phyloP scores from a whole-genome alignment of 2,113 vertebrate genomes.

The Tamias sibiricus region DNA sequence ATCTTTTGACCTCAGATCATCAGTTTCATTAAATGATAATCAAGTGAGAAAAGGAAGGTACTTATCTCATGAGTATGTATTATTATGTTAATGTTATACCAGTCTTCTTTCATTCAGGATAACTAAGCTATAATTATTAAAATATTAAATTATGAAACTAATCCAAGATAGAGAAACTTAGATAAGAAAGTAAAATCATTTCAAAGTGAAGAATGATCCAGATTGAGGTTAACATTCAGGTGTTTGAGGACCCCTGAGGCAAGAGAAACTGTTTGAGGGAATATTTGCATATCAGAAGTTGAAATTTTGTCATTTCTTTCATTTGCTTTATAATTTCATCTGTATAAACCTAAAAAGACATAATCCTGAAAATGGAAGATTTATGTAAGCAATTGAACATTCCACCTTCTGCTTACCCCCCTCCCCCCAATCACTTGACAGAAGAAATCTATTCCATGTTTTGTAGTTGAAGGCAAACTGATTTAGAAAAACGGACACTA shows the following conservation, averaged over 20 bases:
- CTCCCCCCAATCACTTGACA: neutral
- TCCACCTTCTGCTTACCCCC: neutral
- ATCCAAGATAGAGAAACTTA: conserved; percentile 39
- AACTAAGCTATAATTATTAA: neutral
- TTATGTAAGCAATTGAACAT: neutral
- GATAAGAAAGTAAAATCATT: conserved; percentile 54
- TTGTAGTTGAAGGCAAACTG: neutral
- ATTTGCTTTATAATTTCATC: neutral
- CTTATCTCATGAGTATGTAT: conserved; percentile 50
- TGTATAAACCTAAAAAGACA: neutral
- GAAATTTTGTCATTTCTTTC: conserved; percentile 36
- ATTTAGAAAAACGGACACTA: neutral
- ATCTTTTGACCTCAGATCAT: neutral
- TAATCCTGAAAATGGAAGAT: conserved; percentile 2
- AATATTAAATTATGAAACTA: conserved; percentile 30
- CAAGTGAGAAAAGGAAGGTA: neutral
- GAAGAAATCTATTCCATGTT: neutral
- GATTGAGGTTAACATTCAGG: conserved; percentile 16
- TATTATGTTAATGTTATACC: neutral
- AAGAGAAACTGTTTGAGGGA: neutral
- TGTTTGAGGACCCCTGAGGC: neutral
- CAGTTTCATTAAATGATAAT: conserved; percentile 41
- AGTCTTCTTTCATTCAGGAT: conserved; percentile 30
- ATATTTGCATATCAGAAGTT: conserved; percentile 39
- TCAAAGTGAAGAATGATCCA: neutral